Evolutionary conservation across 2,888 invertebrate species (phyloP), one percentile per base, ranked within the genome.

Genomic region (Dascillus cervinus): DNA sequence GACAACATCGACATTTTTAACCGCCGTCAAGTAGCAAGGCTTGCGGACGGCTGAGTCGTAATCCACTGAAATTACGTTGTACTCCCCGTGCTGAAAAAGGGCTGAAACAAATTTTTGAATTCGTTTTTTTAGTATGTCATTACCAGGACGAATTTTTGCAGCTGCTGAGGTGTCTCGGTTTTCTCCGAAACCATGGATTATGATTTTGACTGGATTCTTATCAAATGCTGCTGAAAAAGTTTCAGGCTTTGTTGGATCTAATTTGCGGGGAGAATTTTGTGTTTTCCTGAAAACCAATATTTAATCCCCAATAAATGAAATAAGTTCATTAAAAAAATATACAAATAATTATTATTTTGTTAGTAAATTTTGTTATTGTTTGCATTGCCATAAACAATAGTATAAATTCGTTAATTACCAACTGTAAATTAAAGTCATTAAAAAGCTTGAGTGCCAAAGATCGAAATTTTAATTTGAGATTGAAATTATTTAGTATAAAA

Each of bases 151-250:
- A 37, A 79, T 69, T 55, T 73, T 67, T 3, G 64, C 62, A 46
- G 73, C 79, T 0, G 79, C 78, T 0, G 75, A 65, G 45, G 62
- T 77, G 46, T 78, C 67, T 32, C 60, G 72, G 47, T 72, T 34
- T 0, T 78, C 79, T 0, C 77, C 77, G 44, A 76, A 79, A 0
- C 79, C 79, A 39, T 79, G 79, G 22, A 79, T 67, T 1, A 79
- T 44, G 8, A 79, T 63, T 43, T 75, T 74, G 1, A 77, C 50
- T 0, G 72, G 70, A 2, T 55, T 45, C 6, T 44, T 45, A n/a
- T n/a, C n/a, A n/a, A n/a, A n/a, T n/a, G n/a, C n/a, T n/a, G n/a
- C n/a, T n/a, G n/a, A n/a, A n/a, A n/a, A n/a, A 10, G 74, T 58
- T 1, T 60, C 39, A 0, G 52, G 29, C 20, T 70, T 54, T 21